Base-by-base conservation (phyloP, 2,888 invertebrate species). In the Spisula solida region DNA sequence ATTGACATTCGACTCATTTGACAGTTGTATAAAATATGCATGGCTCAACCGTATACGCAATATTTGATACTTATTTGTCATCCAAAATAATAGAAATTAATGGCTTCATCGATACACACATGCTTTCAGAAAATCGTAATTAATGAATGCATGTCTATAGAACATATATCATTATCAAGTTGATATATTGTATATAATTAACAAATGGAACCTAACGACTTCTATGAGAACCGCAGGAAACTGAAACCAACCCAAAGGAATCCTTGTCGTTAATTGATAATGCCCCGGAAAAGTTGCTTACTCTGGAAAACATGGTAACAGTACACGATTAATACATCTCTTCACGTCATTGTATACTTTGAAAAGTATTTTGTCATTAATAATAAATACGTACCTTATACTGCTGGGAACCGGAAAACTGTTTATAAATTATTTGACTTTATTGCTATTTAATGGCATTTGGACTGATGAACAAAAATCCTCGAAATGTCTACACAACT, bases 301-400 rank as follows among this genome's bases (percentile, higher is more conserved):
- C 48, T 47, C 18, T 25, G 34, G 34, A 8, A 18, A 47, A 48
- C 34, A 75, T 51, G 79, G 51, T 79, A 85, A 78, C 31, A 51
- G 51, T 55, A 85, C 51, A 79, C 55, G 79, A 87, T 80, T 84
- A 70, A 84, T 88, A 81, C 25, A 29, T 84, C 66, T 18, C 56
- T 70, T 34, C 84, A 84, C 83, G 88, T 84, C 81, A 88, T 81
- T 79, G 66, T 60, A 84, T 84, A 84, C 83, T 88, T 88, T 25
- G 81, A 81, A n/a, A 81, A 55, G 81, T 70, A 81, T 84, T 88
- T 81, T 88, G 6, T 29, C 34, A 88, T 88, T 34, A 84, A 88
- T 88, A 84, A 88, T 88, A 55, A 31, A 88, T 84, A 56, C n/a
- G 47, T 18, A 14, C 14, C 31, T 16, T 12, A 75, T 75, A 34